Conservation (phyloP, 2,888 invertebrate genomes). For the Drosophila birchii region DNA sequence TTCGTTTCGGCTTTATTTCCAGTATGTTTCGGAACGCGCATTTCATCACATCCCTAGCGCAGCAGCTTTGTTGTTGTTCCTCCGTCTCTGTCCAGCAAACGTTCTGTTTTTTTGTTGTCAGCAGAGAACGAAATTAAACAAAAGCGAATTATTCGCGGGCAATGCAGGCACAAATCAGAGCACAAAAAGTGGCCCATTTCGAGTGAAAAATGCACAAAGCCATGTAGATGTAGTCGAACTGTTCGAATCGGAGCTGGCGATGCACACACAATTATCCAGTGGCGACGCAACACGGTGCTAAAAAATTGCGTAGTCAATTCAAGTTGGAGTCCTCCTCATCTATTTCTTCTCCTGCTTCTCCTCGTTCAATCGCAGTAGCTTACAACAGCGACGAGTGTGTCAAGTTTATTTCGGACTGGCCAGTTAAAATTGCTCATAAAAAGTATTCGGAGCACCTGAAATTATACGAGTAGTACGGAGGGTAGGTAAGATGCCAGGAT, state of each 20-base stretch:
- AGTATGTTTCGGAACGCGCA: not conserved
- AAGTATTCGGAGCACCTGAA: conserved; percentile 8
- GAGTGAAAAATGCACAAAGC: conserved; percentile 45
- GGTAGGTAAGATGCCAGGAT: conserved; percentile 30
- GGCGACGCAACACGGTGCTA: conserved; percentile 70
- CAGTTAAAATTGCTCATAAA: conserved; percentile 11
- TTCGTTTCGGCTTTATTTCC: too few species aligned
- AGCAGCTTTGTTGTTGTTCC: conserved; percentile 66
- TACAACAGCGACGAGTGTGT: not conserved
- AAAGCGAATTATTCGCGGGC: conserved; percentile 75
- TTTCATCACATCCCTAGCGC: conserved; percentile 43
- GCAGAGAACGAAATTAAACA: conserved; percentile 49
- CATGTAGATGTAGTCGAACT: conserved; percentile 53
- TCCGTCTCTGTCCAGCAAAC: conserved; percentile 62
- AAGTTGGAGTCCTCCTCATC: conserved; percentile 12
- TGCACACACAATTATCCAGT: conserved; percentile 29
- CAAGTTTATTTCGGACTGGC: conserved; percentile 11
- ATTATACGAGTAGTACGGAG: conserved; percentile 7
- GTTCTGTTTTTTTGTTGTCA: conserved; percentile 30
- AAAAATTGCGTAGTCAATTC: conserved; percentile 44
- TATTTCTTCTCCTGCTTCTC: not conserved
- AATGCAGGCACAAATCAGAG: conserved; percentile 62
- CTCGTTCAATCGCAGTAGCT: conserved; percentile 5
- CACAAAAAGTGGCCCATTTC: conserved; percentile 23
- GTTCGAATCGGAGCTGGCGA: conserved; percentile 9